A percentile compares a stretch with the other conserved stretches of the same genome.
These are phyloP conservation scores for Probosciger aterrimus DNA, from an alignment of 2,113 vertebrate genomes.

Conservation along the genomic window DNA sequence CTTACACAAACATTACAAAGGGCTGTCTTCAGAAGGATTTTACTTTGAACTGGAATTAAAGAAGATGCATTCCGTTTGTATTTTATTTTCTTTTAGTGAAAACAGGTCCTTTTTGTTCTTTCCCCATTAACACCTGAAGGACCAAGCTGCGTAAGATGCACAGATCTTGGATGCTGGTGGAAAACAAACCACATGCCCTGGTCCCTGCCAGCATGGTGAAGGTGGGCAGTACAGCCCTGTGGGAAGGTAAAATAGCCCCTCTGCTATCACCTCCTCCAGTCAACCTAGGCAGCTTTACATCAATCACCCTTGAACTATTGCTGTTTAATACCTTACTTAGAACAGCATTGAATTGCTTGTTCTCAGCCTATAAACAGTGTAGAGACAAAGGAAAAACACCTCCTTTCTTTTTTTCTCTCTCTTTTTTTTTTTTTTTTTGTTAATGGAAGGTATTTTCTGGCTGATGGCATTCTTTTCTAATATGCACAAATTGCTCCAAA, in stretches of 20 bases:
- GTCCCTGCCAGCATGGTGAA: not conserved
- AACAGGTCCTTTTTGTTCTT: not conserved
- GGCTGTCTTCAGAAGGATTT: not conserved
- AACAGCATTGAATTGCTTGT: not conserved
- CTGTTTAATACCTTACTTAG: not conserved
- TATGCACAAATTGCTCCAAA: conserved; percentile 18
- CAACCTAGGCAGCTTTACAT: not conserved
- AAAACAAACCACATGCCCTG: rapidly evolving
- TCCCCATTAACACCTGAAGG: not conserved
- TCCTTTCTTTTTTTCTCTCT: not conserved
- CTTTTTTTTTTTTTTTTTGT: not conserved
- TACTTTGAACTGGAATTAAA: not conserved
- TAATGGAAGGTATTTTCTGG: conserved; percentile 20
- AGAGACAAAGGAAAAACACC: conserved; percentile 3
- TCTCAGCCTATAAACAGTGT: not conserved
- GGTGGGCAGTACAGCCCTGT: not conserved
- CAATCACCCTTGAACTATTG: not conserved
- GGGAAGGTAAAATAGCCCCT: not conserved
- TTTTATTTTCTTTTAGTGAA: not conserved
- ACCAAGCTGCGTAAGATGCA: not conserved
- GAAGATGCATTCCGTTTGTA: not conserved
- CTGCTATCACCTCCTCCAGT: not conserved
- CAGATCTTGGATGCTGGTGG: not conserved
- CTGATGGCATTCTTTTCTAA: not conserved
- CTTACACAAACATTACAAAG: not conserved